phyloP scores from a whole-genome alignment of 2,113 vertebrate genomes.

The Psophia crepitans region DNA sequence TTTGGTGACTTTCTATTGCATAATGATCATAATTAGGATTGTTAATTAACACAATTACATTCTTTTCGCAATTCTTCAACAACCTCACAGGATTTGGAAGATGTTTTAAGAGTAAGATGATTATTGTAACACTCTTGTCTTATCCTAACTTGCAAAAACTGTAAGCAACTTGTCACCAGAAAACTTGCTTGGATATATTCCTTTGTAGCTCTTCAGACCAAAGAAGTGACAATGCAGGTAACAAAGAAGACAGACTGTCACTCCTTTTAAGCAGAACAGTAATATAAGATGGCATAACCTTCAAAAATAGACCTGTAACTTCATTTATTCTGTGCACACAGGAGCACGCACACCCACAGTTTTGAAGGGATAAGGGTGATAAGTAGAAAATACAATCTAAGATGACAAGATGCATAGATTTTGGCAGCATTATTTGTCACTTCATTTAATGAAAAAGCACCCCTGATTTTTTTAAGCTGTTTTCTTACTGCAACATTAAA shows the following conservation, averaged over 20 bases:
- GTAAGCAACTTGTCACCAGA: not conserved
- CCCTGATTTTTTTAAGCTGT: not conserved
- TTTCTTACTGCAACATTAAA: not conserved
- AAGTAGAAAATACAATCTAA: not conserved
- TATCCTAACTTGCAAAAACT: not conserved
- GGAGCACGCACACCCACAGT: not conserved
- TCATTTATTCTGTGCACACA: not conserved
- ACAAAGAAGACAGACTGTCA: not conserved
- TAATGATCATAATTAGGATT: not conserved
- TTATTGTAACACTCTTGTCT: not conserved
- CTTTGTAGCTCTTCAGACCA: not conserved
- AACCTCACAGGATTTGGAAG: not conserved
- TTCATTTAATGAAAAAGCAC: not conserved
- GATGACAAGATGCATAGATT: not conserved
- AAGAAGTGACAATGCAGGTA: not conserved
- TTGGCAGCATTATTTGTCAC: not conserved
- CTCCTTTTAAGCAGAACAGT: not conserved
- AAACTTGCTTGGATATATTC: not conserved
- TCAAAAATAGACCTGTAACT: not conserved
- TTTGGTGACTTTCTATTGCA: not conserved
- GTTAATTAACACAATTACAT: not conserved
- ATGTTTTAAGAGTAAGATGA: not conserved
- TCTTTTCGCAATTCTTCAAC: not conserved
- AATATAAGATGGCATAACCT: not conserved
- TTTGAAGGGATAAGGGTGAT: not conserved